Base-by-base conservation (phyloP, 2,113 vertebrate genomes). In the Tachysurus fulvidraco region DNA sequence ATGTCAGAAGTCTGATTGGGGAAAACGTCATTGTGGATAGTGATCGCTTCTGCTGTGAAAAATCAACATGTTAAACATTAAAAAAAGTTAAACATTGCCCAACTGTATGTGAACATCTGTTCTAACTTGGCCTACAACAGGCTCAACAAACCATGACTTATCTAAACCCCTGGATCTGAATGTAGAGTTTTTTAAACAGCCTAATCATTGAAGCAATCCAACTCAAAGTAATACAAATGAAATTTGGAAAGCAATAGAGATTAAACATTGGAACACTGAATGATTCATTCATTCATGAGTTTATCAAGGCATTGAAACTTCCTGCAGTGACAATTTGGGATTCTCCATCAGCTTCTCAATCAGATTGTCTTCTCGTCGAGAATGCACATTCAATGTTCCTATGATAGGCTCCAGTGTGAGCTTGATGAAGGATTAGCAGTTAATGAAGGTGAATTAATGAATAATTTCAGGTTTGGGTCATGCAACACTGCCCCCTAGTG, bases 401-500 rank as follows among this genome's bases (percentile, higher is more conserved):
- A 17, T 30, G 67, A 36, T 67, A 17, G 28, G 28, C 14, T 30
- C 5, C 65, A 13, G 12, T 6, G 2, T 21, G 2, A 67, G 14
- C 5, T 28, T 30, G 5, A 7, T 17, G 28, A 36, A 36, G 28
- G 67, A 41, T 71, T 21, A 44, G 36, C 36, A 44, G 36, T 41
- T 71, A 44, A 71, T 71, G 8, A 71, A 44, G 69, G 41, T 71
- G 16, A 71, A 23, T 71, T 71, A 41, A 71, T 71, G 17, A 71
- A 71, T 71, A 41, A 44, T 44, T 71, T 41, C 19, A 21, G 17
- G 69, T 71, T 71, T 41, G 30, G 67, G 14, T 44, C 69, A 44
- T 21, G 17, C 36, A 71, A 71, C 69, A 71, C 71, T 74, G 71
- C 71, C 71, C 41, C 71, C 71, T 74, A 50, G 41, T 74, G 44